These are phyloP conservation scores for Artibeus jamaicensis DNA, from an alignment of 2,797 vertebrate genomes.

Conservation along the genomic window DNA sequence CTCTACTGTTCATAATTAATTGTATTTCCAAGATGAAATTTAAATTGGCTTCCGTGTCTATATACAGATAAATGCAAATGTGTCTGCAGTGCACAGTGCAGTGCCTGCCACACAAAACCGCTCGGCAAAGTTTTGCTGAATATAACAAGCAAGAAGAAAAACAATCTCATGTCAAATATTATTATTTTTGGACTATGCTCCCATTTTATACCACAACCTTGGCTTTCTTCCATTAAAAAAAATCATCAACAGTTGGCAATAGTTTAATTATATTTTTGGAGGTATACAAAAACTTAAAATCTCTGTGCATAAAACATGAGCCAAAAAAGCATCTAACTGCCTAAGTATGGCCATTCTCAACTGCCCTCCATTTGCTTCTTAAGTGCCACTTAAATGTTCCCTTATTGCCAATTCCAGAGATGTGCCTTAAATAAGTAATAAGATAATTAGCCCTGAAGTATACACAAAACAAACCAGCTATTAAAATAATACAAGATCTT, in stretches of 20 bases:
- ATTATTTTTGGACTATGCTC: neutral
- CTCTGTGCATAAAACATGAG: constrained; percentile 46
- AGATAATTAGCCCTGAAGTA: constrained; percentile 69
- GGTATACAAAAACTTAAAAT: constrained; percentile 58
- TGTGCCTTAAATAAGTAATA: constrained; percentile 76
- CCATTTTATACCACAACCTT: neutral
- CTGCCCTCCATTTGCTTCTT: constrained; percentile 62
- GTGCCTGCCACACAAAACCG: neutral
- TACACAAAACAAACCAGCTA: constrained; percentile 51
- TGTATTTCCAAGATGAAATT: neutral
- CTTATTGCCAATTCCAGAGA: constrained; percentile 70
- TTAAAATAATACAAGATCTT: constrained; percentile 62
- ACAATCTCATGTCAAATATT: constrained; percentile 33
- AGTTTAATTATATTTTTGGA: constrained; percentile 68
- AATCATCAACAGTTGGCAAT: constrained; percentile 23
- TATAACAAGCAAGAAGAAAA: neutral
- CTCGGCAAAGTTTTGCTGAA: neutral
- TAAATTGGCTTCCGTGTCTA: neutral
- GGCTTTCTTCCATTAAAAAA: constrained; percentile 39
- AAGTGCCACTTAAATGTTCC: constrained; percentile 64
- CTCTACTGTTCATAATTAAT: constrained; percentile 27
- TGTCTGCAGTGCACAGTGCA: neutral
- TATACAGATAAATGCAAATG: neutral
- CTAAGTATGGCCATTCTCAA: constrained; percentile 53
- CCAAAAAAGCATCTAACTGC: constrained; percentile 63